Evolutionary conservation across 2,888 invertebrate species (phyloP), one percentile per base, ranked within the genome.

Genomic region (Pristionchus entomophagus): DNA sequence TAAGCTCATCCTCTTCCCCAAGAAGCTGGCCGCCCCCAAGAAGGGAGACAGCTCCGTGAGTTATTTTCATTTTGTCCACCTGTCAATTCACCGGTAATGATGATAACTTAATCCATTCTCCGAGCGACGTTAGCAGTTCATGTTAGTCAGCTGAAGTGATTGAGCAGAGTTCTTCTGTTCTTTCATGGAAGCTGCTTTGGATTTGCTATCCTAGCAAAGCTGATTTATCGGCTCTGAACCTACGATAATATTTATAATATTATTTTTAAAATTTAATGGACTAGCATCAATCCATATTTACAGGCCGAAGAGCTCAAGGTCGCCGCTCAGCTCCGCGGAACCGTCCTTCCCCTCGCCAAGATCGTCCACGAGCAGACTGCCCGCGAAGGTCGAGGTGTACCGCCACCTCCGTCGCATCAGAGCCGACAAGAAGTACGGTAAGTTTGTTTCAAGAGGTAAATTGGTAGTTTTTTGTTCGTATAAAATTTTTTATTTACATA

Each of bases 1-100:
- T 86, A 97, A 97, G 94, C 95, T 99, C 93, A 98, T 99, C 94
- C 95, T 99, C 91, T 99, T 99, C 97, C 99, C 99, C 86, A 96
- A 96, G 94, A 97, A 97, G 94, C 95, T 96, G 93, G 97, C 96
- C 94, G 96, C 95, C 90, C 94, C 94, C 83, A 94, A 94, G 93
- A 95, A 95, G 95, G 95, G 95, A 87, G 95, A 95, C 93, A 95
- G 95, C 87, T 94, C 95, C 53, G 95, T 95, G 94, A 94, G 95
- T 83, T 85, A 6, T 51, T 51, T 32, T n/a, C n/a, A n/a, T n/a
- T 53, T 35, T 62, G 0, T 17, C 41, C 22, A 62, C 51, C n/a
- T 81, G 35, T 38, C 45, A 10, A 38, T 32, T 87, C n/a, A 29
- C n/a, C 65, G 73, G 73, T 82, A 10, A 41, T 84, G 83, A 82